phyloP scores from a whole-genome alignment of 2,888 invertebrate species.

The Eubasilissa splendida region DNA sequence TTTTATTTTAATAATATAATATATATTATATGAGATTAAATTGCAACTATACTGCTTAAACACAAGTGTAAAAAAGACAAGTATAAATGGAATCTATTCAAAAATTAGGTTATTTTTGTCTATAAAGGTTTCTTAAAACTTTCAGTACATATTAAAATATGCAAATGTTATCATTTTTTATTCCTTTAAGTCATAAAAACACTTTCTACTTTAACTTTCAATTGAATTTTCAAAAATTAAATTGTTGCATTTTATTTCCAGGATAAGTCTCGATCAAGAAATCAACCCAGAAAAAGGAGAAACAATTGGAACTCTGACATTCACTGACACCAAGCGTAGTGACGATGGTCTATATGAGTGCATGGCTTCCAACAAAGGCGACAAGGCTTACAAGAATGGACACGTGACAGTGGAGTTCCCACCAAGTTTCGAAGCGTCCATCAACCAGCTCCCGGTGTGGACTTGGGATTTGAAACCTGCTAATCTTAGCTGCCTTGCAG shows the following conservation, averaged over 20 bases:
- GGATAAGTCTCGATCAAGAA: conserved; percentile 77
- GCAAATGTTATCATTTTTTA: background rate
- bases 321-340: conserved; percentile 76
- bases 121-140: no score
- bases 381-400: conserved; percentile 82
- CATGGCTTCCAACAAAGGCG: conserved; percentile 84
- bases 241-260: conserved; percentile 58
- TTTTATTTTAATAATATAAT: no score
- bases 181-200: background rate
- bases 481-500: conserved; percentile 91
- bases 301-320: conserved; percentile 78
- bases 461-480: conserved; percentile 87
- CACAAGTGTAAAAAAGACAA: no score
- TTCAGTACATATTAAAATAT: background rate
- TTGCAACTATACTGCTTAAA: no score
- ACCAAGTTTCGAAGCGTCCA: conserved; percentile 83
- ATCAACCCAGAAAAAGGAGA: conserved; percentile 72
- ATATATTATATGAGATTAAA: no score
- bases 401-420: conserved; percentile 88
- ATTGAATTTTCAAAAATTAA: background rate
- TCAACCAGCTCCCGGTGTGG: conserved; percentile 82
- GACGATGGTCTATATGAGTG: conserved; percentile 94
- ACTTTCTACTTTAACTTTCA: background rate
- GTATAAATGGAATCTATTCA: no score
- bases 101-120: no score